Evolutionary conservation across 35 echinoderm and acorn worm species (phyloP).

Genomic region (Apostichopus parvimensis): DNA sequence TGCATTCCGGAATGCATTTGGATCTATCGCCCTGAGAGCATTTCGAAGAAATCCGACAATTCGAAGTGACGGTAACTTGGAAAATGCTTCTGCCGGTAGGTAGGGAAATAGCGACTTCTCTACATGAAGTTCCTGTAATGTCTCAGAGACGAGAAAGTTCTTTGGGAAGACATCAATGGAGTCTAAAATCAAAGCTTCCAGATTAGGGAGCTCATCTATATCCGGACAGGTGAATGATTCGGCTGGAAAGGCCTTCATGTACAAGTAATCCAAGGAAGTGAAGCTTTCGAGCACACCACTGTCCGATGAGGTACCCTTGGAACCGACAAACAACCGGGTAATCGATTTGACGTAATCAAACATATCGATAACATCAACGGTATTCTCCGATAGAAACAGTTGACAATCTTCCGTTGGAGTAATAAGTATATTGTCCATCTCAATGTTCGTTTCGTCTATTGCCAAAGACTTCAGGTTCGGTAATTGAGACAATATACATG

Average conservation of each 20-base stretch:
- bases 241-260: not conserved
- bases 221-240: not conserved
- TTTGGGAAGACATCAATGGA: not conserved
- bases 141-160: not conserved
- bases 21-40: not conserved
- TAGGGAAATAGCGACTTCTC: not conserved
- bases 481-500: not conserved
- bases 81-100: slow-evolving; percentile 7
- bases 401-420: not conserved
- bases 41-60: not conserved
- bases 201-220: not conserved
- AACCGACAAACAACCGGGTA: not conserved
- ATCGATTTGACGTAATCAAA: not conserved
- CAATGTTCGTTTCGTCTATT: not conserved
- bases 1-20: not conserved
- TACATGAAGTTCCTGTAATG: not conserved
- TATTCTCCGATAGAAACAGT: not conserved
- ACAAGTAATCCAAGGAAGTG: not conserved
- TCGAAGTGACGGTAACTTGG: not conserved
- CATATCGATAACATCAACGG: not conserved
- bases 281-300: not conserved
- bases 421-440: not conserved
- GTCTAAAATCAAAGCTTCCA: not conserved
- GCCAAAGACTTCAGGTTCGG: not conserved
- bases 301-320: not conserved